Conservation (phyloP, 2,113 vertebrate species). For the Dryoscopus gambensis region DNA sequence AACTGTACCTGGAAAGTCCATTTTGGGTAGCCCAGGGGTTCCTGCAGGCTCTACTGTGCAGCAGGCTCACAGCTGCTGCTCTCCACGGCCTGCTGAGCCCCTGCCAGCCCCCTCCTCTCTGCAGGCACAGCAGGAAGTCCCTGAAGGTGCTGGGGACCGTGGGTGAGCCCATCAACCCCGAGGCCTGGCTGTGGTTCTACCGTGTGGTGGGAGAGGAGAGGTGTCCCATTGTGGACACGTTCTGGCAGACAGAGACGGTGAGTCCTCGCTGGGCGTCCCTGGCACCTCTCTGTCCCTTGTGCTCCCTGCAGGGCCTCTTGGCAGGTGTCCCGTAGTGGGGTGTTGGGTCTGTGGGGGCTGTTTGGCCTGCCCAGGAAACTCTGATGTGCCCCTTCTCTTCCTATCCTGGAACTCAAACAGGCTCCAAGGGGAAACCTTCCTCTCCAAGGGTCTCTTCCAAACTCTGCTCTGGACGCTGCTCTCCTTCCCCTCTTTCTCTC, state of each 20-base stretch:
- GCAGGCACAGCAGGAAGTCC: slow-evolving; percentile 85
- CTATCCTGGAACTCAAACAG: neutral
- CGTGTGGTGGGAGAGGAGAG: slow-evolving; percentile 86
- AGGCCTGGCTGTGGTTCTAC: slow-evolving; percentile 98
- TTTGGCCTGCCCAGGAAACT: neutral
- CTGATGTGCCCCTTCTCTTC: neutral
- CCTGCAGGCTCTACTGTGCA: neutral
- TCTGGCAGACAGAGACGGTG: slow-evolving; percentile 98
- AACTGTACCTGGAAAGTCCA: neutral
- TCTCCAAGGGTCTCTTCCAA: neutral
- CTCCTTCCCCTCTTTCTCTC: neutral
- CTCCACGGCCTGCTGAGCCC: neutral
- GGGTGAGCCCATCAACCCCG: slow-evolving; percentile 95
- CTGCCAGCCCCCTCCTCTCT: neutral
- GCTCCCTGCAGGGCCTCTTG: neutral
- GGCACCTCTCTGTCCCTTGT: neutral
- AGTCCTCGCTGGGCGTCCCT: slow-evolving; percentile 21
- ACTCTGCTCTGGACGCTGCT: neutral
- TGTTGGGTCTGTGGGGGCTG: neutral
- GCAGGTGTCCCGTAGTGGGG: neutral
- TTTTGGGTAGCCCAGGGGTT: neutral
- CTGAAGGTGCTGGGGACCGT: slow-evolving; percentile 92
- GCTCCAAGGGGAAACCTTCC: neutral
- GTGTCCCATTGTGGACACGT: slow-evolving; percentile 94
- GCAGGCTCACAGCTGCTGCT: neutral